Percentiles rank a stretch among this genome's conserved stretches.
These are phyloP conservation scores for Lissocephala sabroskyi DNA, from an alignment of 2,888 invertebrate species.

Conservation along the genomic window DNA sequence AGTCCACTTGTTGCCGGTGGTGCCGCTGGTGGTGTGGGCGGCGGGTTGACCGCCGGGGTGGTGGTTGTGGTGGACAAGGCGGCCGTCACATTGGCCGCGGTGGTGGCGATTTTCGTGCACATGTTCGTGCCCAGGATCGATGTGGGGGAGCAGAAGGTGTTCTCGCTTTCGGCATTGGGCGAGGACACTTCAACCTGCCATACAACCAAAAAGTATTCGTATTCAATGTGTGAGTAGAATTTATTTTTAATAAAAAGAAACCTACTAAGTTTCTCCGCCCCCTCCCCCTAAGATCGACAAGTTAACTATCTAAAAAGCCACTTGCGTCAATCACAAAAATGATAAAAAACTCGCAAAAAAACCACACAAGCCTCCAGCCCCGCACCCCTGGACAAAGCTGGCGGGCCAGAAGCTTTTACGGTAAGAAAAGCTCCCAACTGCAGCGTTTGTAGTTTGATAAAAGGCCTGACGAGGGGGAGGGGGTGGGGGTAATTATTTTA, in stretches of 20 bases:
- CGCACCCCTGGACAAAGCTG: too few relatives aligned
- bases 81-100: conserved; percentile 68
- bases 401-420: too few relatives aligned
- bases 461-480: neutral
- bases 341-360: too few relatives aligned
- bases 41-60: conserved; percentile 30
- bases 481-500: conserved; percentile 11
- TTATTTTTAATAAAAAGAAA: too few relatives aligned
- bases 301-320: neutral
- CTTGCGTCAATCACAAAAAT: too few relatives aligned
- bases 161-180: conserved; percentile 72
- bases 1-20: conserved; percentile 11
- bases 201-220: neutral
- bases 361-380: too few relatives aligned
- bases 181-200: conserved; percentile 72
- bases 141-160: conserved; percentile 72
- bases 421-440: too few relatives aligned
- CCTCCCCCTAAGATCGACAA: too few relatives aligned
- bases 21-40: conserved; percentile 9
- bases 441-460: too few relatives aligned
- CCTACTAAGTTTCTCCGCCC: too few relatives aligned
- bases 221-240: neutral
- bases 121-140: conserved; percentile 72
- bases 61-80: conserved; percentile 48
- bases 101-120: conserved; percentile 71